Base-by-base conservation (phyloP, 2,113 vertebrate genomes). In the Ptychochromis oligacanthus region DNA sequence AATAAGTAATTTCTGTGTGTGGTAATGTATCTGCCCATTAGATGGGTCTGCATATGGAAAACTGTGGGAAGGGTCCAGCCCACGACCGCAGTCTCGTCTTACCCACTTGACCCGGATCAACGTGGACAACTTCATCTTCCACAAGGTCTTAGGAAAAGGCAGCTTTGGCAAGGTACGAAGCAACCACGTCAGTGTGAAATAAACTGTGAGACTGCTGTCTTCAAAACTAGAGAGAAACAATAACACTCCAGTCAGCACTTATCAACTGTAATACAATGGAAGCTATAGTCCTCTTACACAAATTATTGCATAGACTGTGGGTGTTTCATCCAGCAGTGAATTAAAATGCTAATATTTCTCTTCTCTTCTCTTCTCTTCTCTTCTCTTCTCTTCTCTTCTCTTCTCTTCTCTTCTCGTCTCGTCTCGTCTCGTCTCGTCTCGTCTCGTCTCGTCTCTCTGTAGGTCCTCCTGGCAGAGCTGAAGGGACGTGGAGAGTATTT, bases 101-200 rank as follows among this genome's bases (percentile, higher is more conserved):
- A 93, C 90, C 4, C 96, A 94, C 79, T 80, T 95, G 70, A 96
- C 93, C 18, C 96, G 80, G 22, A 93, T 99, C 91, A 96, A 91
- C 40, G 94, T 97, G 1, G 96, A 97, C 34, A 96, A 96, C 93
- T 99, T 99, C 80, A 82, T 93, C 84, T 97, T 99, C 92, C 97
- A 97, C 85, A 99, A 99, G 93, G 97, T 99, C 52, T 95, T 99
- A 77, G 98, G 98, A 62, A 99, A 99, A 95, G 98, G 98, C 90
- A 99, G 98, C 93, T 99, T 99, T 79, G 98, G 98, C 75, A 99
- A 99, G 97, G 98, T 99, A 93, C 3, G 6, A 3, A n/a, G 17
- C 18, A 57, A 31, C 28, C 2, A 20, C 7, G 4, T 76, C 56
- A 72, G 46, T 72, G 46, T 54, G 67, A 72, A 72, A 34, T 11